Conservation (phyloP, 2,888 invertebrate species). For the Adela reaumurella region DNA sequence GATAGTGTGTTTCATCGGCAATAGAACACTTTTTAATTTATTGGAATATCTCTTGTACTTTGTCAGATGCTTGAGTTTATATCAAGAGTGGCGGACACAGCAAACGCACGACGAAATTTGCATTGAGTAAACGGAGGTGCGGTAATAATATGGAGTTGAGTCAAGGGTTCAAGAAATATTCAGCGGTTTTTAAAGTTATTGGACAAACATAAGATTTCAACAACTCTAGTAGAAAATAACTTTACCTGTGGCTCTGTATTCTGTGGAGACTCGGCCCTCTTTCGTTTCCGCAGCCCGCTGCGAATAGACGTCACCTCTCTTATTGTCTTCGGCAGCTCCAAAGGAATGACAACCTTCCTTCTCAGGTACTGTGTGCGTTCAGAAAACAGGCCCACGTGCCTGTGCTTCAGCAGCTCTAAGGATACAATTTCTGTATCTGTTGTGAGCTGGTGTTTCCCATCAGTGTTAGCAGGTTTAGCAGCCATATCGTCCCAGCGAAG, state of each 20-base stretch:
- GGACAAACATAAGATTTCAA: too few relatives aligned
- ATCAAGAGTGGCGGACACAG: too few relatives aligned
- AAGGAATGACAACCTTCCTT: conserved; percentile 90
- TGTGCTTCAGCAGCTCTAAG: conserved; percentile 82
- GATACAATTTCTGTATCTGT: conserved; percentile 96
- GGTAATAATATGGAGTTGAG: too few relatives aligned
- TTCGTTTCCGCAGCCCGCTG: conserved; percentile 88
- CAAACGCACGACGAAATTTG: too few relatives aligned
- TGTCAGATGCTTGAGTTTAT: too few relatives aligned
- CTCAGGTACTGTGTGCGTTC: conserved; percentile 89
- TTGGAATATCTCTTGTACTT: too few relatives aligned
- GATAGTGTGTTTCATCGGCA: too few relatives aligned
- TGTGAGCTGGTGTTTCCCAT: conserved; percentile 89
- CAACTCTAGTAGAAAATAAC: too few relatives aligned
- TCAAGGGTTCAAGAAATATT: too few relatives aligned
- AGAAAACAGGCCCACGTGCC: conserved; percentile 83
- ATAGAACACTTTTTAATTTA: too few relatives aligned
- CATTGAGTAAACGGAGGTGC: too few relatives aligned
- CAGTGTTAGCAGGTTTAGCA: conserved; percentile 74
- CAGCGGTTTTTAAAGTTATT: too few relatives aligned
- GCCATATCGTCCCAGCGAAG: conserved; percentile 96
- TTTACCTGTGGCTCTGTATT: conserved; percentile 85
- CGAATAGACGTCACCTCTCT: conserved; percentile 93
- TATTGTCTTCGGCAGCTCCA: conserved; percentile 88
- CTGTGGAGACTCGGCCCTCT: conserved; percentile 90